phyloP scores from a whole-genome alignment of 2,888 invertebrate species.

The Apamea epomidion region DNA sequence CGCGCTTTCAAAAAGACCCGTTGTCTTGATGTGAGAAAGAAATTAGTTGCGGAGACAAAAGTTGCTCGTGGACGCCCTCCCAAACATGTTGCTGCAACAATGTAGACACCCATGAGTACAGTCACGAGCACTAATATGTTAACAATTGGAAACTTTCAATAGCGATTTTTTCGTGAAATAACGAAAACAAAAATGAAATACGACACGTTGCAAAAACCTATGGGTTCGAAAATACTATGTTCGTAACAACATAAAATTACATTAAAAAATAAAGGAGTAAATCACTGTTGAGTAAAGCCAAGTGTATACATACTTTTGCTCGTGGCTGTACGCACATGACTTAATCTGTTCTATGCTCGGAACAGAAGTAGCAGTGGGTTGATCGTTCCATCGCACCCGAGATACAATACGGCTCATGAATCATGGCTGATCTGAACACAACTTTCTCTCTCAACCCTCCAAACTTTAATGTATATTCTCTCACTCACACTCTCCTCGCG shows the following conservation, averaged over 20 bases:
- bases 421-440: neutral
- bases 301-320: no score
- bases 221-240: no score
- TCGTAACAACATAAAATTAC: no score
- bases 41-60: neutral
- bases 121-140: no score
- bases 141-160: no score
- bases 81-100: slow-evolving; percentile 3
- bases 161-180: no score
- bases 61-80: neutral
- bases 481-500: neutral
- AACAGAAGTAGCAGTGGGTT: neutral
- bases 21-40: neutral
- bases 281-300: no score
- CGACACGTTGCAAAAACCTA: no score
- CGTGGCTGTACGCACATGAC: neutral
- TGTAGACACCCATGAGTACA: neutral
- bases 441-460: neutral
- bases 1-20: neutral
- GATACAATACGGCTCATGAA: neutral
- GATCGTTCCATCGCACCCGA: neutral
- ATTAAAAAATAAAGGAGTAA: no score
- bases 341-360: neutral
- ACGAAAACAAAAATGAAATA: no score
- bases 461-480: neutral